Evolutionary conservation across 1,140 invertebrate species (phyloP).

Genomic region (Drosophila mauritiana): DNA sequence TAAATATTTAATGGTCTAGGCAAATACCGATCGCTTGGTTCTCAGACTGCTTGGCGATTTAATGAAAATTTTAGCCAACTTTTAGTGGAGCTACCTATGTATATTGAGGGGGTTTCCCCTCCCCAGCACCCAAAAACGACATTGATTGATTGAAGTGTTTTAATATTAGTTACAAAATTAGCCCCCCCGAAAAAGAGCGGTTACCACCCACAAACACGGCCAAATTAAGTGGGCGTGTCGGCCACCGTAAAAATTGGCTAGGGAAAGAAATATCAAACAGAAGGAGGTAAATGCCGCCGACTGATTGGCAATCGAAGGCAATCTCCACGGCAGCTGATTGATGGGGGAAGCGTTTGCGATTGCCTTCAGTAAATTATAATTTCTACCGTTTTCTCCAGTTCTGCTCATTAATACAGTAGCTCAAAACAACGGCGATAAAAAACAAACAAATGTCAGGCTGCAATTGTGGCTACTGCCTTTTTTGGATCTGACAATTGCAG

Average conservation of each 20-base stretch:
- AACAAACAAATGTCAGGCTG: slow-evolving; percentile 66
- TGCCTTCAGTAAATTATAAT: slow-evolving; percentile 74
- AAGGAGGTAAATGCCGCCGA: slow-evolving; percentile 26
- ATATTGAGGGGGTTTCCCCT: neutral
- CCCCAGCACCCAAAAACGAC: slow-evolving; percentile 1
- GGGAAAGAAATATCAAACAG: slow-evolving; percentile 29
- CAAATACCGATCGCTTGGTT: slow-evolving; percentile 45
- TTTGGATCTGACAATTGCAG: slow-evolving; percentile 58
- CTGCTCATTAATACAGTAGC: slow-evolving; percentile 78
- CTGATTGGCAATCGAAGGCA: slow-evolving; percentile 31
- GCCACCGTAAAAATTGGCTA: slow-evolving; percentile 26
- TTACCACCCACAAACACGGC: slow-evolving; percentile 39
- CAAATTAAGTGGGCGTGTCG: slow-evolving; percentile 56
- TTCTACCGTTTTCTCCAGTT: slow-evolving; percentile 23
- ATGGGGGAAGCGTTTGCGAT: slow-evolving; percentile 52
- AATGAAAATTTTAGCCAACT: slow-evolving; percentile 29
- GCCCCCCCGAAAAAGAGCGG: slow-evolving; percentile 33
- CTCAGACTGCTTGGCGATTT: slow-evolving; percentile 49
- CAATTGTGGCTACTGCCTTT: slow-evolving; percentile 63
- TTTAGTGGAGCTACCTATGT: slow-evolving; percentile 9
- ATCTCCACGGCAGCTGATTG: slow-evolving; percentile 60
- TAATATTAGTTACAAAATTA: slow-evolving; percentile 60
- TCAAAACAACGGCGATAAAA: slow-evolving; percentile 56
- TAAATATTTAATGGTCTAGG: slow-evolving; percentile 61
- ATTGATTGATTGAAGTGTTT: slow-evolving; percentile 63